These are phyloP conservation scores for Fragum sueziense DNA, from an alignment of 2,888 invertebrate species.

Conservation along the genomic window DNA sequence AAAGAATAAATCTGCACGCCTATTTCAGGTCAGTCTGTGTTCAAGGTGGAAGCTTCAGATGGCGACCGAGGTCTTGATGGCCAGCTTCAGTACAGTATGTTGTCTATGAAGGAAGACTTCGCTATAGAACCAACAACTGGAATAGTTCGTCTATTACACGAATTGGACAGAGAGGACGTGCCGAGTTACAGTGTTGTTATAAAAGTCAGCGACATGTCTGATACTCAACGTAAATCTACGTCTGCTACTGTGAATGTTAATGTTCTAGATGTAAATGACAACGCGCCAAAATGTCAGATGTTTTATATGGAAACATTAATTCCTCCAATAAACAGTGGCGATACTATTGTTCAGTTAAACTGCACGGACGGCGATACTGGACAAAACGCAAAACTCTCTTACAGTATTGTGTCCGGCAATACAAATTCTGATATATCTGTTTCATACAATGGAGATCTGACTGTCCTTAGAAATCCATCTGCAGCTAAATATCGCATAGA, in stretches of 20 bases:
- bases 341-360: conserved; percentile 31
- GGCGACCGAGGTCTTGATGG: conserved; percentile 64
- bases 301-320: conserved; percentile 29
- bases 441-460: conserved; percentile 40
- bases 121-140: conserved; percentile 55
- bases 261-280: conserved; percentile 63
- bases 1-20: too few species aligned
- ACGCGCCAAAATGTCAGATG: conserved; percentile 54
- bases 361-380: conserved; percentile 66
- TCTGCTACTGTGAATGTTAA: conserved; percentile 41
- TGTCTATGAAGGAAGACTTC: conserved; percentile 39
- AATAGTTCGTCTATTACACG: conserved; percentile 33
- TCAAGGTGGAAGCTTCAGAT: conserved; percentile 63
- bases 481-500: conserved; percentile 51
- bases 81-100: conserved; percentile 50
- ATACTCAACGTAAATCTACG: conserved; percentile 34
- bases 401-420: conserved; percentile 63
- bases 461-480: conserved; percentile 44
- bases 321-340: conserved; percentile 48
- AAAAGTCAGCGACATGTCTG: conserved; percentile 58
- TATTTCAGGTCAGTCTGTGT: conserved; percentile 55
- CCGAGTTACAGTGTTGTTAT: conserved; percentile 46
- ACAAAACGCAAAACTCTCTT: conserved; percentile 61
- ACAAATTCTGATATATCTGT: conserved; percentile 58
- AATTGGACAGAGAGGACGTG: conserved; percentile 59